phyloP scores from a whole-genome alignment of 2,888 invertebrate genomes.

The Trachelus stipa region DNA sequence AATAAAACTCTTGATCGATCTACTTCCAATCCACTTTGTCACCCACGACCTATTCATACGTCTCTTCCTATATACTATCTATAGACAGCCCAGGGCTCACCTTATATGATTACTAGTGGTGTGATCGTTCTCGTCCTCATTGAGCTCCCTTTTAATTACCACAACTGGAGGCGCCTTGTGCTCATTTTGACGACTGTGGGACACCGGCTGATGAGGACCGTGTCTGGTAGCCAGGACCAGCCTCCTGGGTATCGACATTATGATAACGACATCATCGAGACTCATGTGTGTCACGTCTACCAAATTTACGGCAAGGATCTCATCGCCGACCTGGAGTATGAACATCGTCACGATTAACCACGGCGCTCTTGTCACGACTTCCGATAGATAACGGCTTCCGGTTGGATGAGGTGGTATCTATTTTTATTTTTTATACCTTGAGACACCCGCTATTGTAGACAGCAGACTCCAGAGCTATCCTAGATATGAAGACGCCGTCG shows the following conservation, averaged over 20 bases:
- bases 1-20: constrained; percentile 21
- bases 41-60: neutral
- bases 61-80: constrained; percentile 30
- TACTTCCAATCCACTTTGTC: neutral
- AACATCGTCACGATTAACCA: neutral
- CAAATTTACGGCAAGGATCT: constrained; percentile 97
- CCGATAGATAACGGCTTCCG: neutral
- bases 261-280: constrained; percentile 98
- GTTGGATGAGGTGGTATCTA: neutral
- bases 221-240: constrained; percentile 94
- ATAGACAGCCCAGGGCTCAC: constrained; percentile 37
- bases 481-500: constrained; percentile 98
- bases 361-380: neutral
- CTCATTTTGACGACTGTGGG: constrained; percentile 69
- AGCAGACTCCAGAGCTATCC: constrained; percentile 94
- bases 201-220: constrained; percentile 61
- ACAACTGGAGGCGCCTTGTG: constrained; percentile 92
- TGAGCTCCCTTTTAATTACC: constrained; percentile 87
- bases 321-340: constrained; percentile 86
- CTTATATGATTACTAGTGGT: constrained; percentile 63
- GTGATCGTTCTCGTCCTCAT: constrained; percentile 80
- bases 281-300: constrained; percentile 99
- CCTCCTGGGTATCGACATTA: constrained; percentile 98
- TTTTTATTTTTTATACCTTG: constrained; percentile 70
- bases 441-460: constrained; percentile 98